A percentile compares a stretch with the other conserved stretches of the same genome.
Conservation (phyloP, 2,888 invertebrate genomes). For the Hirtodrosophila alboralis region DNA sequence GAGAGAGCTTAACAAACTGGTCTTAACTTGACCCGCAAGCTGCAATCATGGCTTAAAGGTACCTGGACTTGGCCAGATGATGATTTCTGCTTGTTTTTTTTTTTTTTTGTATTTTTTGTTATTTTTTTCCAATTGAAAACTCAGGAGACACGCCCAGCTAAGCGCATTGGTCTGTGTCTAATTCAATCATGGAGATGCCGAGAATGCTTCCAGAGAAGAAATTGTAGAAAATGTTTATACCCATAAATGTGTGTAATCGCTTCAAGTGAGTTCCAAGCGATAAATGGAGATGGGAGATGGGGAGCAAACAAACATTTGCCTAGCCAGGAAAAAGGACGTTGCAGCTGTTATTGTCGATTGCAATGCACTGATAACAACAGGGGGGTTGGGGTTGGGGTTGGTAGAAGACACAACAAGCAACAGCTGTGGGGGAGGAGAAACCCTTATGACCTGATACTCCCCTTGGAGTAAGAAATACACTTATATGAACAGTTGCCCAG, state of each 20-base stretch:
- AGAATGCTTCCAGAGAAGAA: too few relatives aligned
- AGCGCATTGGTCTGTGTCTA: constrained; percentile 66
- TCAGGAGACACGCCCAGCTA: constrained; percentile 36
- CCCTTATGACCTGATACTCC: not conserved
- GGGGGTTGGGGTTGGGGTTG: constrained; percentile 1
- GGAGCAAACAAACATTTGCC: constrained; percentile 56
- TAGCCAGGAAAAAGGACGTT: constrained; percentile 85
- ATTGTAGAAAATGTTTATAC: constrained; percentile 60
- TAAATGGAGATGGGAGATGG: not conserved
- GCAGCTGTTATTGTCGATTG: constrained; percentile 99
- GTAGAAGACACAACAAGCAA: too few relatives aligned
- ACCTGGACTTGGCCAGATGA: too few relatives aligned
- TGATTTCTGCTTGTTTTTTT: too few relatives aligned
- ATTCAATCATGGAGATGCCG: constrained; percentile 72
- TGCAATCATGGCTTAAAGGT: not conserved
- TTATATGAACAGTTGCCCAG: constrained; percentile 23
- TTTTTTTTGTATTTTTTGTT: too few relatives aligned
- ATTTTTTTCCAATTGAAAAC: constrained; percentile 33
- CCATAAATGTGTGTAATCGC: constrained; percentile 67
- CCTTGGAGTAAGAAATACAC: constrained; percentile 3
- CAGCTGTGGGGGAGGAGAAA: not conserved
- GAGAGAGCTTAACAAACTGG: constrained; percentile 31
- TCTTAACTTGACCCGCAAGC: constrained; percentile 22
- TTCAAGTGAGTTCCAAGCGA: constrained; percentile 31
- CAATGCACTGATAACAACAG: constrained; percentile 91